Base-by-base conservation (phyloP, 2,113 vertebrate genomes). In the Sebastes fasciatus region DNA sequence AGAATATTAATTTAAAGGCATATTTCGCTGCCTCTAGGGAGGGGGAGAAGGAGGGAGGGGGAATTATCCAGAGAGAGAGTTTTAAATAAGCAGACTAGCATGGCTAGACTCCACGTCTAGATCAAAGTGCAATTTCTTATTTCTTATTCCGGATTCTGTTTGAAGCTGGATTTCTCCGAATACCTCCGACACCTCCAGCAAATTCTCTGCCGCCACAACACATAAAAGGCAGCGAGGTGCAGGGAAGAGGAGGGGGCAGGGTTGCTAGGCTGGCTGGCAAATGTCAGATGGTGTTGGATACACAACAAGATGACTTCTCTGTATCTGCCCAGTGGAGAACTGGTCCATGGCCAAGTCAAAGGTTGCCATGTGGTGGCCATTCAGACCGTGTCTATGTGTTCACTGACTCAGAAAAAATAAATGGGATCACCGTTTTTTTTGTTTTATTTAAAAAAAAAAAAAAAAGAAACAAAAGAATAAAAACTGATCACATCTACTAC, bases 1-100 rank as follows among this genome's bases (percentile, higher is more conserved):
- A 58, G 69, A 79, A 83, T 85, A 79, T 90, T 71, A 13, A 86
- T 88, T 87, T 60, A 77, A 78, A 84, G 82, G 79, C 66, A 77
- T 82, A 78, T 86, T 82, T 82, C 4, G 68, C 14, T 71, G 71
- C 67, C 52, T 80, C 16, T 12, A 11, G 57, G 48, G 67, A 67
- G 34, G 74, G 10, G 6, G 14, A 34, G 13, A n/a, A 6, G 62
- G 23, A 51, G 17, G n/a, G 23, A 57, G 16, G 48, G 26, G 19
- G 48, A 65, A 66, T 52, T 43, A 65, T 14, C 1, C 1, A 60
- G 62, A 45, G 19, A 48, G 19, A 70, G 67, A 2, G 19, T n/a
- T 46, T 73, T 70, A 16, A 46, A 26, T 57, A 51, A 46, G 23
- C 69, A 73, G 55, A 45, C 42, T 43, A 40, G 19, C 17, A 51